A percentile compares a stretch with the other conserved stretches of the same genome.
Evolutionary conservation across 1,140 invertebrate genomes (phyloP).

Genomic region (Pseudomyrmex concolor): DNA sequence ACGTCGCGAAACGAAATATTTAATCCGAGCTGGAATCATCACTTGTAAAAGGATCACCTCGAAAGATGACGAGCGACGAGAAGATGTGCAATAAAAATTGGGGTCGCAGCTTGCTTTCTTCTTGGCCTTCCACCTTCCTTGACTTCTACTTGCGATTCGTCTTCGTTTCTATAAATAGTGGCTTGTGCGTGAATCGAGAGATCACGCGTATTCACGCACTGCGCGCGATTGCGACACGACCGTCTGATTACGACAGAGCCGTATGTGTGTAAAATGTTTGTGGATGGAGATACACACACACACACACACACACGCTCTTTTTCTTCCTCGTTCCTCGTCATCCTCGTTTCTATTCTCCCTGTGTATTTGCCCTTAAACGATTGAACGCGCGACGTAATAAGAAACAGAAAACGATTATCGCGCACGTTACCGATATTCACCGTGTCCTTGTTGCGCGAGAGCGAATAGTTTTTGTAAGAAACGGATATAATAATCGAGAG

Average conservation of each 20-base stretch:
- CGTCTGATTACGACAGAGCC: slow-evolving; percentile 55
- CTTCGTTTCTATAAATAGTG: slow-evolving; percentile 64
- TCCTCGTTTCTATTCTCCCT: neutral
- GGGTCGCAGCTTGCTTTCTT: slow-evolving; percentile 67
- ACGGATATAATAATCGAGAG: no score
- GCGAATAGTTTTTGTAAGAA: no score
- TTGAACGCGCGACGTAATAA: neutral
- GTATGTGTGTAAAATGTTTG: neutral
- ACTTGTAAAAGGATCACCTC: slow-evolving; percentile 6
- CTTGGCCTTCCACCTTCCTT: slow-evolving; percentile 70
- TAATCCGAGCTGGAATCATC: neutral
- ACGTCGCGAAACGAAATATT: no score
- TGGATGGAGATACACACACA: slow-evolving; percentile 16
- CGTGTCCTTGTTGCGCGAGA: no score
- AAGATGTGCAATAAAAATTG: slow-evolving; percentile 62
- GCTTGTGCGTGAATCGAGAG: slow-evolving; percentile 52
- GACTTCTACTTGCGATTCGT: slow-evolving; percentile 50
- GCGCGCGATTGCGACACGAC: slow-evolving; percentile 40
- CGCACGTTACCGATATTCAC: no score
- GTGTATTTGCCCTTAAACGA: neutral
- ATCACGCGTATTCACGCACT: slow-evolving; percentile 53
- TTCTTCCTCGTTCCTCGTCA: slow-evolving; percentile 37
- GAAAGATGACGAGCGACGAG: slow-evolving; percentile 47
- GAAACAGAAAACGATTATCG: no score
- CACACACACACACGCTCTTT: no score